Evolutionary conservation across 23 tunicate species (phyloP), one percentile per base, ranked within the genome.

Genomic region (Styela clava): DNA sequence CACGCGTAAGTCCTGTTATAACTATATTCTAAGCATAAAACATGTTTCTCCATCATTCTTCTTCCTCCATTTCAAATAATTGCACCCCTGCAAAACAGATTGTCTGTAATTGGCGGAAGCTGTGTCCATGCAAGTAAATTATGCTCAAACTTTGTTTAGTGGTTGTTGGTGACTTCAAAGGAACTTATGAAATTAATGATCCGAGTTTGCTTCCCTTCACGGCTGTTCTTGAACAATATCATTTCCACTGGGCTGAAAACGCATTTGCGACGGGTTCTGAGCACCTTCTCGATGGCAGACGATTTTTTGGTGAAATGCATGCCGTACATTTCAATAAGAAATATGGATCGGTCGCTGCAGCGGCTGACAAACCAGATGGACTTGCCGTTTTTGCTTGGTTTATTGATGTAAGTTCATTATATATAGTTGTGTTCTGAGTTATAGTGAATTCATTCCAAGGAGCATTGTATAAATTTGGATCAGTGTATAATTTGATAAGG

Each of bases 371-470:
- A 70, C 0, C 85, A 2, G 87, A 83, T 12, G 94, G 94, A 2
- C 62, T 88, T 52, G 94, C 94, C 19, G 94, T 88, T 1, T 36
- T 88, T 32, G 94, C 88, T n/a, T 72, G 67, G 74, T 88, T 88
- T 64, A 69, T 88, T 19, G 61, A 73, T 79, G 94, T 88, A 72
- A 79, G 52, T 79, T 65, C 29, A 65, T 5, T 3, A 44, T 5
- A 44, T 44, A 44, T 44, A n/a, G n/a, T n/a, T n/a, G n/a, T n/a
- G n/a, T n/a, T n/a, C n/a, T n/a, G n/a, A n/a, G n/a, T n/a, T n/a
- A n/a, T n/a, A n/a, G n/a, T n/a, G n/a, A n/a, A n/a, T n/a, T n/a
- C n/a, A n/a, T n/a, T n/a, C n/a, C n/a, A n/a, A n/a, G n/a, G n/a
- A n/a, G n/a, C n/a, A n/a, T n/a, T n/a, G n/a, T n/a, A n/a, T n/a